Evolutionary conservation across 30 jellyfish, hydroid and myxozoan species (phyloP), one percentile per base, ranked within the genome.

Genomic region (Chironex yamaguchii): DNA sequence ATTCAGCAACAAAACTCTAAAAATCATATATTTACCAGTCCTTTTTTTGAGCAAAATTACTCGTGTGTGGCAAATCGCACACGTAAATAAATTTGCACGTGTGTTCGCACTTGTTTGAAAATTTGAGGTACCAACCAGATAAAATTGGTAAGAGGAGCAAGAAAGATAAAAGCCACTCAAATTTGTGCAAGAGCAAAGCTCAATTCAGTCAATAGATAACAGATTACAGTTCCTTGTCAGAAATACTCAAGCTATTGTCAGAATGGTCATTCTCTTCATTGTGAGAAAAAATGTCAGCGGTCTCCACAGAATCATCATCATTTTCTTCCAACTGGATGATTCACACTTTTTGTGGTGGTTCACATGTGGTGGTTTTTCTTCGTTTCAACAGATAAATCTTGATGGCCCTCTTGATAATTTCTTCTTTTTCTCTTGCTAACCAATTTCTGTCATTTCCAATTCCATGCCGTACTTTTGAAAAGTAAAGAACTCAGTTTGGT

Each of bases 51-150:
- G 64, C 65, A 67, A 67, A 67, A 29, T 67, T 24, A 17, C 26
- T n/a, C 23, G 67, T 29, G 81, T 67, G 81, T 32, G 64, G 81
- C 81, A 67, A 67, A 67, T 67, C 81, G 64, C 81, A 67, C 81
- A 67, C 67, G 64, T 29, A 67, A 67, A 32, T 29, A 30, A 67
- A 29, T 67, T 67, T 67, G 81, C 67, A 63, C 21, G 67, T 67
- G 81, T 31, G 81, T 2, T 67, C 81, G 21, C 68, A 67, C 81
- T 26, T 67, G 81, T 29, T 31, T n/a, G 67, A 67, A 67, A 67
- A 67, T 26, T 30, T 67, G 68, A 67, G 35, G 81, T 67, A 31
- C 2, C 14, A 67, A 29, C 81, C 65, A 6, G 81, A 67, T 1
- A 21, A 29, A 67, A 29, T 67, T 29, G 81, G 81, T 30, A 2